Percentiles rank a stretch among this genome's conserved stretches.
Conservation (phyloP, 2,797 vertebrate genomes). For the Danio albolineatus region DNA sequence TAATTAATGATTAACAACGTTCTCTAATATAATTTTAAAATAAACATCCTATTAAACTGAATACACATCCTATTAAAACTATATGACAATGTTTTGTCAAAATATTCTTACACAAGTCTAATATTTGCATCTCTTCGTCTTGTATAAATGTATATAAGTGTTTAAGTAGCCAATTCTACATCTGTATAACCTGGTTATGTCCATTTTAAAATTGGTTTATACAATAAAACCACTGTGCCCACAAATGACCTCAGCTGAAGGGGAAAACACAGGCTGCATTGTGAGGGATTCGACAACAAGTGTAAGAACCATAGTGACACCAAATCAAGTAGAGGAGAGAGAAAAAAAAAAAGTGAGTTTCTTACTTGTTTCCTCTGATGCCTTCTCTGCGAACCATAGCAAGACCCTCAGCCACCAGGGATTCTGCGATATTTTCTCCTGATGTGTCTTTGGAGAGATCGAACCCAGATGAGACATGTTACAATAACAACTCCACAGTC, state of each 20-base stretch:
- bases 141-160: too few relatives aligned
- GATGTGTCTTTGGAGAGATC: conserved; percentile 80
- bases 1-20: too few relatives aligned
- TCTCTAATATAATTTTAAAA: too few relatives aligned
- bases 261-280: conserved; percentile 1
- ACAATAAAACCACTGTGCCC: conserved; percentile 11
- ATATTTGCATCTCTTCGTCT: too few relatives aligned
- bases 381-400: conserved; percentile 93
- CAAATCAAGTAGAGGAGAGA: background rate
- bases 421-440: conserved; percentile 95
- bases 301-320: background rate
- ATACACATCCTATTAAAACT: too few relatives aligned
- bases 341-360: background rate
- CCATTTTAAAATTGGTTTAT: too few relatives aligned
- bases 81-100: too few relatives aligned
- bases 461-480: background rate
- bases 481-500: background rate
- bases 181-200: too few relatives aligned
- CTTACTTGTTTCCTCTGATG: conserved; percentile 88
- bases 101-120: too few relatives aligned
- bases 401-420: conserved; percentile 90
- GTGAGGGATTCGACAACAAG: conserved; percentile 20
- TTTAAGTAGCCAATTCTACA: too few relatives aligned
- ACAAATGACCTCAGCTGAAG: background rate
- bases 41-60: too few relatives aligned